Percentiles rank a stretch among this genome's conserved stretches.
These are phyloP conservation scores for Chalcosyrphus nemorum DNA, from an alignment of 2,888 invertebrate genomes.

Conservation along the genomic window DNA sequence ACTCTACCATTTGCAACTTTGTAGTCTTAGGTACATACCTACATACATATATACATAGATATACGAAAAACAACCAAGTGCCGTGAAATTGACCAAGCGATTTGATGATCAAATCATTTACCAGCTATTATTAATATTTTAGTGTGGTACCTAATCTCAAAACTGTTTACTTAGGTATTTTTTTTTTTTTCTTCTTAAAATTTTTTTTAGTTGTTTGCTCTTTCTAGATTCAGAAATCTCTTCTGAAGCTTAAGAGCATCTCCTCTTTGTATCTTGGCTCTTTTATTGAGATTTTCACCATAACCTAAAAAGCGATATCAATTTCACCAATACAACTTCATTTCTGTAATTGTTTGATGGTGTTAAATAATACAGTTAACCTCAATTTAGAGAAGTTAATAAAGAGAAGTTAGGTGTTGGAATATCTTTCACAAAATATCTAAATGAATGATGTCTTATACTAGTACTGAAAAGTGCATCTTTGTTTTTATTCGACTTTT, in stretches of 20 bases:
- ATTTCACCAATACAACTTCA: constrained; percentile 10
- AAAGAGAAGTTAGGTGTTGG: constrained; percentile 1
- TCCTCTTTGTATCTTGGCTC: not conserved
- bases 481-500: not conserved
- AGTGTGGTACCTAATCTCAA: not conserved
- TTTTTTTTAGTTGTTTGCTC: constrained; percentile 16
- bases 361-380: constrained; percentile 52
- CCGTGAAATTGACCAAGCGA: not conserved
- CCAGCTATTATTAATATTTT: not conserved
- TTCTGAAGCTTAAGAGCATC: constrained; percentile 21
- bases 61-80: not conserved
- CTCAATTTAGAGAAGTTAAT: constrained; percentile 26
- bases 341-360: constrained; percentile 27
- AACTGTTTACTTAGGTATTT: not conserved
- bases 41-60: not conserved
- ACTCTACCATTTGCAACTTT: not conserved
- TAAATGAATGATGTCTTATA: not conserved
- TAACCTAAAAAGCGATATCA: not conserved
- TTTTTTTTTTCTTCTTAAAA: not conserved
- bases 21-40: not conserved
- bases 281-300: constrained; percentile 2
- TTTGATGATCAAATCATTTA: not conserved
- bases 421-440: not conserved
- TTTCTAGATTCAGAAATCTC: constrained; percentile 8
- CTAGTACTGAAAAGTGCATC: not conserved